phyloP scores from a whole-genome alignment of 2,113 vertebrate species.

The Rhadina sibilatrix region DNA sequence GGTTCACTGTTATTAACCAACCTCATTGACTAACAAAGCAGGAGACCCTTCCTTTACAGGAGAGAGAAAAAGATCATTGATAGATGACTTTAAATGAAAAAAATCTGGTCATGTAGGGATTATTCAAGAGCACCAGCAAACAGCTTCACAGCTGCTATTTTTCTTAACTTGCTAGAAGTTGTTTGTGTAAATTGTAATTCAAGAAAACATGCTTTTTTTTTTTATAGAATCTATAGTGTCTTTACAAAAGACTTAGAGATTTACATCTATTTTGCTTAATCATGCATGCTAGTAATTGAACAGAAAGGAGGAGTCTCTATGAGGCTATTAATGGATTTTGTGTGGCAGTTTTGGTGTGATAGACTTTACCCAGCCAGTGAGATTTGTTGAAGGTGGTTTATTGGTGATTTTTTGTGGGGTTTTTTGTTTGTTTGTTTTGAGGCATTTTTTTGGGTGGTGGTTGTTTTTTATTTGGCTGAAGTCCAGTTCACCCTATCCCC shows the following conservation, averaged over 20 bases:
- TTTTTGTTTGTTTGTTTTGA: not conserved
- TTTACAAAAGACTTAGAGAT: not conserved
- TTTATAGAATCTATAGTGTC: not conserved
- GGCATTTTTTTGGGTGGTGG: not conserved
- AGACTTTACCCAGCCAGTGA: not conserved
- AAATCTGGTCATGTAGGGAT: not conserved
- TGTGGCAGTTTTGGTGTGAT: not conserved
- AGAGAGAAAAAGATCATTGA: not conserved
- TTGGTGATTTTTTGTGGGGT: not conserved
- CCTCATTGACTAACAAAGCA: not conserved
- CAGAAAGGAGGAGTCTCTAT: not conserved
- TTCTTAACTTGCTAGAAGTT: not conserved
- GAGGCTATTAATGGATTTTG: not conserved
- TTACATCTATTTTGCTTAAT: not conserved
- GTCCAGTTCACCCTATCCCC: not conserved
- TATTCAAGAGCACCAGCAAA: not conserved
- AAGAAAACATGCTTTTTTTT: not conserved
- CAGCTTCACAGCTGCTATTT: not conserved
- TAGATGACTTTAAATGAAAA: not conserved
- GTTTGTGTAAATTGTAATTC: not conserved
- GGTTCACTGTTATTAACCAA: accelerated
- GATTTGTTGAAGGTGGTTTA: not conserved
- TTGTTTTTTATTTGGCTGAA: not conserved
- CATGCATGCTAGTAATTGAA: not conserved
- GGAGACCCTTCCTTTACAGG: not conserved